These are phyloP conservation scores for Pogonus chalceus DNA, from an alignment of 1,140 invertebrate genomes.

Conservation along the genomic window DNA sequence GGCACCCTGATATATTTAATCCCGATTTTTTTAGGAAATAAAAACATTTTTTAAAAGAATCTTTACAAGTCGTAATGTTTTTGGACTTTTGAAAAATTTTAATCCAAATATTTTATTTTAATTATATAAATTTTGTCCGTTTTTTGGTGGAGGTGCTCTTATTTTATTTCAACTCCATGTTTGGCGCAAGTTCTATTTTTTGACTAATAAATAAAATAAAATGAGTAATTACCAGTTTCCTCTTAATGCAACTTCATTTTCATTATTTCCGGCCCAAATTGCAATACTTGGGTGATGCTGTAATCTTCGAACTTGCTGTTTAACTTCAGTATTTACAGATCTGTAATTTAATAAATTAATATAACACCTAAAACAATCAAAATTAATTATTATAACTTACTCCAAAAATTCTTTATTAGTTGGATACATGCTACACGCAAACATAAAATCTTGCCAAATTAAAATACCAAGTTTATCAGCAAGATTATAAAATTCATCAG, in stretches of 20 bases:
- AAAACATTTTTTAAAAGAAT: too few relatives aligned
- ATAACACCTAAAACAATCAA: background rate
- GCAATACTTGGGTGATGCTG: conserved; percentile 84
- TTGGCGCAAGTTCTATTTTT: too few relatives aligned
- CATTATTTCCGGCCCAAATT: conserved; percentile 93
- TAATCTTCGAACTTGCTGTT: conserved; percentile 73
- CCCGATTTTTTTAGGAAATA: too few relatives aligned
- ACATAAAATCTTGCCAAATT: conserved; percentile 95
- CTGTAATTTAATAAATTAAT: conserved; percentile 28
- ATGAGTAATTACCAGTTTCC: conserved; percentile 57
- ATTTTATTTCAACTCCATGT: too few relatives aligned
- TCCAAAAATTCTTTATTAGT: conserved; percentile 58
- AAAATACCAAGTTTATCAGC: conserved; percentile 74
- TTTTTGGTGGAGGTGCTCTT: too few relatives aligned
- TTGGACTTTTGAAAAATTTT: too few relatives aligned
- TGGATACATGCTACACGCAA: conserved; percentile 95
- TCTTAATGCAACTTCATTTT: conserved; percentile 86
- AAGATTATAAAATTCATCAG: conserved; percentile 80
- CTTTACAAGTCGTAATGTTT: too few relatives aligned
- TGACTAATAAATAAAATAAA: conserved; percentile 1
- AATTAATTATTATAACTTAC: conserved; percentile 30
- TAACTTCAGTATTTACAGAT: conserved; percentile 67
- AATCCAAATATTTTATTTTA: too few relatives aligned
- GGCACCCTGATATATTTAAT: too few relatives aligned
- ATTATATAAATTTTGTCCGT: too few relatives aligned